phyloP scores from a whole-genome alignment of 2,113 vertebrate genomes.

The Mormyrus lacerda region DNA sequence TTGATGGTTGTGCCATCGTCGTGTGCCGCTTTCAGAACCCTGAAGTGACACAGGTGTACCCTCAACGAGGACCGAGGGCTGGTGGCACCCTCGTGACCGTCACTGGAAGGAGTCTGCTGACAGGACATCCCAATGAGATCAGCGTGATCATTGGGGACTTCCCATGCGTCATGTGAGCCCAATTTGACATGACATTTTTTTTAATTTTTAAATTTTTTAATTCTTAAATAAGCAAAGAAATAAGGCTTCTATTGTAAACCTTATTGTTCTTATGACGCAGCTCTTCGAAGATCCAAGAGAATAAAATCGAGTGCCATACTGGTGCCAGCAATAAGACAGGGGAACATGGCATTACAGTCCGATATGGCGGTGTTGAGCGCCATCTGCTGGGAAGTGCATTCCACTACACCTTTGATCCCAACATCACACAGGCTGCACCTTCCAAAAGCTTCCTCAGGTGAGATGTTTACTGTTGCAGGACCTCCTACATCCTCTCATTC shows the following conservation, averaged over 20 bases:
- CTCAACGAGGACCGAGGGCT: slow-evolving; percentile 76
- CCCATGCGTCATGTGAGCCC: slow-evolving; percentile 76
- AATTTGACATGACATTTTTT: background rate
- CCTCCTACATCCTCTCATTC: background rate
- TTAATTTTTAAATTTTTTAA: no score
- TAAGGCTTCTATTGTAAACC: background rate
- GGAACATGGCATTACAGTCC: slow-evolving; percentile 63
- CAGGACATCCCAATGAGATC: slow-evolving; percentile 74
- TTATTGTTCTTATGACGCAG: slow-evolving; percentile 44
- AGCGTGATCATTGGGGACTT: slow-evolving; percentile 77
- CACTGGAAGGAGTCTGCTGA: slow-evolving; percentile 70
- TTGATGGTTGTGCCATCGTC: background rate
- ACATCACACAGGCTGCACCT: slow-evolving; percentile 75
- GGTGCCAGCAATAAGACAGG: slow-evolving; percentile 65
- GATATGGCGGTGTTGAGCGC: slow-evolving; percentile 71
- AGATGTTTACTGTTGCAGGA: background rate
- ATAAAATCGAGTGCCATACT: slow-evolving; percentile 71
- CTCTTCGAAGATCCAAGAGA: slow-evolving; percentile 60
- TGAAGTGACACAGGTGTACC: slow-evolving; percentile 70
- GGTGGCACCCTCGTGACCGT: slow-evolving; percentile 82
- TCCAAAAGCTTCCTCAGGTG: slow-evolving; percentile 88
- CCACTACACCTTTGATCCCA: slow-evolving; percentile 81
- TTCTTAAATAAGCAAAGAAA: background rate
- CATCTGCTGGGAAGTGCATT: slow-evolving; percentile 65
- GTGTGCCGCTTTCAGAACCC: slow-evolving; percentile 65